Base-by-base conservation (phyloP, 1,140 invertebrate species). In the Heliothis subflexa region DNA sequence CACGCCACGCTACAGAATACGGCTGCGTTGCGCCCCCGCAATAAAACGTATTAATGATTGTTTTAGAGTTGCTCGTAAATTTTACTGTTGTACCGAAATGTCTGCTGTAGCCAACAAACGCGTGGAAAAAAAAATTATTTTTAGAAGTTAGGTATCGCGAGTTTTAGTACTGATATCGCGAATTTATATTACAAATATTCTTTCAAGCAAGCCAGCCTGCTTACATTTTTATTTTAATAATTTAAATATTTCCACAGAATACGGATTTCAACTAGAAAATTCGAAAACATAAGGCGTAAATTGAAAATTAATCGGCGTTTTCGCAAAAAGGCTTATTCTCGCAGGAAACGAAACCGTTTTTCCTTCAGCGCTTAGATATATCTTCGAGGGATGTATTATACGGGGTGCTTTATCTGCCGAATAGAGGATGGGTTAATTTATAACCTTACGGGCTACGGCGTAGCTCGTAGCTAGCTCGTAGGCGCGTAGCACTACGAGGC, bases 1-100 rank as follows among this genome's bases (percentile, higher is more conserved):
- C 61, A 64, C 18, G 11, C n/a, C 13, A 2, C 47, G 18, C 12
- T 68, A 50, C 83, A 83, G 84, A 87, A 87, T 85, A 87, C 54
- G n/a, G 52, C 61, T 45, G 59, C 74, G 75, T 18, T 61, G 49
- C 80, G 82, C 79, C 62, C 40, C 52, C 10, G 80, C 80, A 82
- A 86, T 88, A 88, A 88, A 88, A 83, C 80, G 81, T 85, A 88
- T 86, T 88, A 88, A 88, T 88, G 86, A 88, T 79, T 82, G 79
- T 88, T 88, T 88, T 85, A 85, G 81, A 83, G 72, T 61, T 21
- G 45, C 68, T 76, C 76, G 76, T 86, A 88, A 88, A 85, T 78
- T 79, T 78, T 79, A 79, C 78, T 80, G 75, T 77, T 78, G 64
- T 78, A 79, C 61, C 33, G 49, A 70, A 78, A 64, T 74, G 73